These are phyloP conservation scores for Dolichallabes microphthalmus DNA, from an alignment of 2,113 vertebrate species.

Conservation along the genomic window DNA sequence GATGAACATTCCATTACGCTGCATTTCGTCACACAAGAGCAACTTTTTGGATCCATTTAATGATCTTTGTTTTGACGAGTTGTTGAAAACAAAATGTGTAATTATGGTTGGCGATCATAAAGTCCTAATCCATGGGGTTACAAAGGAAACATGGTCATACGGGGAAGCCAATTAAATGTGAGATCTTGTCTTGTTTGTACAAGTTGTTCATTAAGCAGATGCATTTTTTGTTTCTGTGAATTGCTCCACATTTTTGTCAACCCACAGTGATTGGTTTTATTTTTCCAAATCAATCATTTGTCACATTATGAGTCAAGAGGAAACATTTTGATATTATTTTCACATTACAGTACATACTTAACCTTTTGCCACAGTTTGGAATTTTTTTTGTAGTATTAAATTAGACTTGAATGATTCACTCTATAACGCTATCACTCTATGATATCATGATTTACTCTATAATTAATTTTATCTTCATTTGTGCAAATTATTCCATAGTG, in stretches of 20 bases:
- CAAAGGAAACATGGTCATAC: not conserved
- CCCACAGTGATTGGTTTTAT: constrained; percentile 12
- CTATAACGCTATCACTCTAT: too few relatives aligned
- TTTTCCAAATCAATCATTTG: constrained; percentile 13
- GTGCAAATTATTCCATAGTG: not conserved
- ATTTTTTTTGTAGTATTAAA: not conserved
- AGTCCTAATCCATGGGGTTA: not conserved
- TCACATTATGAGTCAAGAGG: not conserved
- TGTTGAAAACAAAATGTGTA: constrained; percentile 8
- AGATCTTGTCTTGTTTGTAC: not conserved
- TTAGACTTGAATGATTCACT: not conserved
- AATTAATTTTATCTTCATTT: not conserved
- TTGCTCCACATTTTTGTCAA: not conserved
- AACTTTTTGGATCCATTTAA: constrained; percentile 20
- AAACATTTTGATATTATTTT: constrained; percentile 9
- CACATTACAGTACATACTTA: constrained; percentile 11
- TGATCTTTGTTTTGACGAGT: constrained; percentile 27
- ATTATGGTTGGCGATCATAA: constrained; percentile 17
- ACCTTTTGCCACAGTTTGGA: not conserved
- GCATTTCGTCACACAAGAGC: constrained; percentile 27
- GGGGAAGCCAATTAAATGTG: not conserved
- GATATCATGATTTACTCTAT: not conserved
- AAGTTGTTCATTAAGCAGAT: constrained; percentile 20
- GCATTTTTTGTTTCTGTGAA: not conserved
- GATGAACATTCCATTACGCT: not conserved